A percentile compares a stretch with the other conserved stretches of the same genome.
Evolutionary conservation across 2,888 invertebrate species (phyloP).

Genomic region (Rhaphigaster nebulosa): DNA sequence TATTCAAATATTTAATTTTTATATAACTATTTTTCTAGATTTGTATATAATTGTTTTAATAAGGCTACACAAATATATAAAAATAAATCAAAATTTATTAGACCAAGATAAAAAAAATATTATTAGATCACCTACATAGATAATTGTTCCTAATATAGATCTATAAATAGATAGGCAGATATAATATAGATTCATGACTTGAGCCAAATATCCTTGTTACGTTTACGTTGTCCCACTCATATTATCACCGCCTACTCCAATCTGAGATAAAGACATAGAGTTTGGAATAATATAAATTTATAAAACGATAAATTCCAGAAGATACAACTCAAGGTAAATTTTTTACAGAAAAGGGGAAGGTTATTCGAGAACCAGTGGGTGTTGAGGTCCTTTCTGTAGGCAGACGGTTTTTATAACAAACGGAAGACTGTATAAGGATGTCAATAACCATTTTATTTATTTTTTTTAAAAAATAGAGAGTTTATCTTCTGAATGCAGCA

Average conservation of each 20-base stretch:
- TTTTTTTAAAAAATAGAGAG: neutral
- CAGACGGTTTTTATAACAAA: neutral
- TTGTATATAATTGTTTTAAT: too few relatives aligned
- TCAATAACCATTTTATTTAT: neutral
- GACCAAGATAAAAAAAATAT: too few relatives aligned
- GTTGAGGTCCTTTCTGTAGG: neutral
- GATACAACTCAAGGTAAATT: neutral
- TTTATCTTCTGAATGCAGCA: neutral
- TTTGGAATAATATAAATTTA: neutral
- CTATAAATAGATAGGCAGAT: too few relatives aligned
- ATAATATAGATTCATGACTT: too few relatives aligned
- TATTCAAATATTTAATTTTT: too few relatives aligned
- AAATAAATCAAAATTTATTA: too few relatives aligned
- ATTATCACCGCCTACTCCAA: neutral
- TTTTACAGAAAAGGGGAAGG: conserved; percentile 7
- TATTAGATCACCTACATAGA: too few relatives aligned
- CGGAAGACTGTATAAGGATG: neutral
- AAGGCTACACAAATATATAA: too few relatives aligned
- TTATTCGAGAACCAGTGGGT: neutral
- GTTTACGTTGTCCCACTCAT: neutral
- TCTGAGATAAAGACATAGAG: neutral
- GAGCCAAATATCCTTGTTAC: neutral
- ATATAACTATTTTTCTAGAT: too few relatives aligned
- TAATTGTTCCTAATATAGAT: too few relatives aligned
- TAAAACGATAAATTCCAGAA: neutral